Conservation (phyloP, 2,888 invertebrate species). For the Apamea monoglypha region DNA sequence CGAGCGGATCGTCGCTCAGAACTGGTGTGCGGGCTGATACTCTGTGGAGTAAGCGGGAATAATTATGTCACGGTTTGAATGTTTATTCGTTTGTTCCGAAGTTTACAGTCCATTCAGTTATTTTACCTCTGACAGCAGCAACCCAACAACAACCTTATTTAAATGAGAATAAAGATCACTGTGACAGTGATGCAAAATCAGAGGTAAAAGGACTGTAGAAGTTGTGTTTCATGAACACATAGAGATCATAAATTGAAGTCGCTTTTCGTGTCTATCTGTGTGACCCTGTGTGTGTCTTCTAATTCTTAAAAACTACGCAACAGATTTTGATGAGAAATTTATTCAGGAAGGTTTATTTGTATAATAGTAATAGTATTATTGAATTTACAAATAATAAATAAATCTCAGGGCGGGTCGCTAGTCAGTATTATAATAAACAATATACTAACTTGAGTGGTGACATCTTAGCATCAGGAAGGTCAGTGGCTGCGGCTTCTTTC, state of each 20-base stretch:
- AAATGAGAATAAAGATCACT: no score
- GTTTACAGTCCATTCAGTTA: background rate
- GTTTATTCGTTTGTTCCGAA: background rate
- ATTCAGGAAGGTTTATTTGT: background rate
- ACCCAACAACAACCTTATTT: no score
- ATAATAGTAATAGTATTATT: background rate
- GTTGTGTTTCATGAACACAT: background rate
- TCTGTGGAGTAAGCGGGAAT: constrained; percentile 76
- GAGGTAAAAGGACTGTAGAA: background rate
- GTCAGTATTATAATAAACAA: background rate
- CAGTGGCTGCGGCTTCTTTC: constrained; percentile 81
- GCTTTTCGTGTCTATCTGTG: no score
- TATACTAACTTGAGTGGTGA: constrained; percentile 89
- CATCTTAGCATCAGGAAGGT: constrained; percentile 78
- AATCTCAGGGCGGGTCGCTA: background rate
- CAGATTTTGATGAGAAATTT: background rate
- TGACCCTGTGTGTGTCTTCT: no score
- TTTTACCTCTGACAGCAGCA: no score
- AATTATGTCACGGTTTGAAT: background rate
- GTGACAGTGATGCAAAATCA: no score
- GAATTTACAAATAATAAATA: background rate
- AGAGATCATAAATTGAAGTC: no score
- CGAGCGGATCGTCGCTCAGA: constrained; percentile 97
- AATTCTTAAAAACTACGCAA: background rate
- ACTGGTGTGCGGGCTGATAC: constrained; percentile 95